phyloP scores from a whole-genome alignment of 2,888 invertebrate genomes.

The Halictus ligatus region DNA sequence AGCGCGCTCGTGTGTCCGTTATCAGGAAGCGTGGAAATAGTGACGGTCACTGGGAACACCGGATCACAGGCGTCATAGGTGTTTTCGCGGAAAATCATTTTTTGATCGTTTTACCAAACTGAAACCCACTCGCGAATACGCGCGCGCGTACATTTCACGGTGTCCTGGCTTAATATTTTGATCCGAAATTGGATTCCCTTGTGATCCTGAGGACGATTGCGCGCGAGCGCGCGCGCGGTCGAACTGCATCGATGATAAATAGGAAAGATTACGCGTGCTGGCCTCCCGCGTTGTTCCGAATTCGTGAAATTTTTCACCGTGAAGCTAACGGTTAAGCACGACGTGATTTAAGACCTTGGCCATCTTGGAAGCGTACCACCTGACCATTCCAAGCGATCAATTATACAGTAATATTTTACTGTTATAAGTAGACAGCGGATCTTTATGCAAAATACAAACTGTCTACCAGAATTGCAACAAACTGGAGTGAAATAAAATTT shows the following conservation, averaged over 20 bases:
- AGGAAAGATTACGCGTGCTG: constrained; percentile 3
- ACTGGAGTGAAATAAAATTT: no score
- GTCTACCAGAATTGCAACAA: no score
- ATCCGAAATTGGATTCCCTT: background rate
- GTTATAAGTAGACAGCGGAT: background rate
- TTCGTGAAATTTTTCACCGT: background rate
- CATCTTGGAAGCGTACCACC: background rate
- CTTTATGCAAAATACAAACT: no score
- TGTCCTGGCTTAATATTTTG: constrained; percentile 39
- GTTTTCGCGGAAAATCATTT: constrained; percentile 60
- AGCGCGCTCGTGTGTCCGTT: constrained; percentile 46
- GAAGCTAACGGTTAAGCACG: background rate
- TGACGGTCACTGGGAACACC: constrained; percentile 49
- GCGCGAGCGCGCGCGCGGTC: background rate
- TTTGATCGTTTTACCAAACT: constrained; percentile 54
- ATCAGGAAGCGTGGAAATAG: constrained; percentile 59
- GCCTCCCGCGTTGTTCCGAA: background rate
- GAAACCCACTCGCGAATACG: constrained; percentile 13
- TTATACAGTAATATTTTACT: background rate
- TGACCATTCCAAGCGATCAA: background rate
- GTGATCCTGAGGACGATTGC: background rate
- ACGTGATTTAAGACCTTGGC: background rate
- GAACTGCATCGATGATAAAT: constrained; percentile 3
- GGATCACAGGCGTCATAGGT: constrained; percentile 41
- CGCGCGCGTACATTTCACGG: constrained; percentile 28